These are phyloP conservation scores for Aplochiton taeniatus DNA, from an alignment of 2,797 vertebrate genomes.

Conservation along the genomic window DNA sequence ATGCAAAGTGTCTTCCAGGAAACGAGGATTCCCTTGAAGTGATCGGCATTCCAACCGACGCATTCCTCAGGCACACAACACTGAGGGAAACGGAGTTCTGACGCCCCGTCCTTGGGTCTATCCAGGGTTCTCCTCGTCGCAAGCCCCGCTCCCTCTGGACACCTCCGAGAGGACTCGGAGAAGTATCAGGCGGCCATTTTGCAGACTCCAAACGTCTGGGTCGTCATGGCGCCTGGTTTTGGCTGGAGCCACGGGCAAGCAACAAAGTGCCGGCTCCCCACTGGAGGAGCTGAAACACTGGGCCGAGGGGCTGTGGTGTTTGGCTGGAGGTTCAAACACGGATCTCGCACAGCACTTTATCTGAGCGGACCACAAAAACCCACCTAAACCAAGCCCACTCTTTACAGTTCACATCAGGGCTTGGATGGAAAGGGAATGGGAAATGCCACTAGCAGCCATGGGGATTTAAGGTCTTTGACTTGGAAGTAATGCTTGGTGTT, in stretches of 20 bases:
- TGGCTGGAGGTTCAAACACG: slow-evolving; percentile 61
- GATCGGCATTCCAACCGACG: slow-evolving; percentile 45
- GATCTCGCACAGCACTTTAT: slow-evolving; percentile 54
- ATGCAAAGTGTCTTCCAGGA: slow-evolving; percentile 48
- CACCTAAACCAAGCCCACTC: slow-evolving; percentile 37
- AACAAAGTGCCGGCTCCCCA: slow-evolving; percentile 43
- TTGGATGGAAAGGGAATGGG: slow-evolving; percentile 35
- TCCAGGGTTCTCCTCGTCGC: slow-evolving; percentile 49
- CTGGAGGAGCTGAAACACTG: slow-evolving; percentile 40
- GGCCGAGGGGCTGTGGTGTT: slow-evolving; percentile 53
- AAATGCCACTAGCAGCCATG: slow-evolving; percentile 41
- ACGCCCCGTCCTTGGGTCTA: slow-evolving; percentile 31
- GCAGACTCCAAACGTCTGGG: slow-evolving; percentile 43
- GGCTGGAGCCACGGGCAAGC: slow-evolving; percentile 62
- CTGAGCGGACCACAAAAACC: slow-evolving; percentile 61
- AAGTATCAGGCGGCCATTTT: slow-evolving; percentile 33
- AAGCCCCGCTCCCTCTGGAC: slow-evolving; percentile 42
- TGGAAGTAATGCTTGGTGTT: slow-evolving; percentile 42
- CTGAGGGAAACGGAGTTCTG: slow-evolving; percentile 33
- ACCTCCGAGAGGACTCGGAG: slow-evolving; percentile 32
- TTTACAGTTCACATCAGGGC: slow-evolving; percentile 47
- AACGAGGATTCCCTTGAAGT: slow-evolving; percentile 41
- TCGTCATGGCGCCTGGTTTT: slow-evolving; percentile 39
- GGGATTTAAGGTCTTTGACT: slow-evolving; percentile 63
- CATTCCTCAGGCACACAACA: slow-evolving; percentile 53